Percentiles rank a stretch among this genome's conserved stretches.
phyloP scores from a whole-genome alignment of 2,113 vertebrate species.

The Phalacrocorax aristotelis region DNA sequence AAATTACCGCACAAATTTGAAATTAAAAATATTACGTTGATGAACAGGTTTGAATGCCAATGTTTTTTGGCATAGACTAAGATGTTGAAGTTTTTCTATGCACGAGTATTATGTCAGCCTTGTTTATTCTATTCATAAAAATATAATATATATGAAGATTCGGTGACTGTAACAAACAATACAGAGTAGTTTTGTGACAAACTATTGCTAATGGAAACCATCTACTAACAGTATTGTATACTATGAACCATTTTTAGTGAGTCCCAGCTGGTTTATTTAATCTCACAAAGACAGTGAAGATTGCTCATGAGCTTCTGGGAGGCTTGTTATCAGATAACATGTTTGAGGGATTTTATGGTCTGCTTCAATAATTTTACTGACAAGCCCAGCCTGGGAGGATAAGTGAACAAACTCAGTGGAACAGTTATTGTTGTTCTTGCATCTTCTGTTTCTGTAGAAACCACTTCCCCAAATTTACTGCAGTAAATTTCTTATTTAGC shows the following conservation, averaged over 20 bases:
- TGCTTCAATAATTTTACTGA: slow-evolving; percentile 47
- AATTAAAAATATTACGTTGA: neutral
- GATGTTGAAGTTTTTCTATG: neutral
- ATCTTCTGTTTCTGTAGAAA: slow-evolving; percentile 3
- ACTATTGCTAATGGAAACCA: neutral
- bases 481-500: neutral
- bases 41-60: neutral
- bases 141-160: neutral
- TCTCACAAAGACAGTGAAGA: slow-evolving; percentile 12
- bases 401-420: slow-evolving; percentile 12
- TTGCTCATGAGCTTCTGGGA: slow-evolving; percentile 12
- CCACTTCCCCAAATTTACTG: neutral
- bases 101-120: neutral
- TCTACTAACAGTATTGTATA: neutral
- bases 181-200: neutral
- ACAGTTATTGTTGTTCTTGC: neutral
- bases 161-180: neutral
- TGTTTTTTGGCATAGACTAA: neutral
- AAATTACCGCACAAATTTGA: neutral
- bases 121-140: slow-evolving; percentile 4
- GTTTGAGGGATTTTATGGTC: slow-evolving; percentile 21
- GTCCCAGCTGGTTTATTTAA: slow-evolving; percentile 23
- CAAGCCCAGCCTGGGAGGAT: neutral
- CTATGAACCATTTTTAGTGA: neutral
- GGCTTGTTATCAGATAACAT: slow-evolving; percentile 22